A percentile compares a stretch with the other conserved stretches of the same genome.
Evolutionary conservation across 2,888 invertebrate genomes (phyloP).

Genomic region (Bhutanitis thaidina): DNA sequence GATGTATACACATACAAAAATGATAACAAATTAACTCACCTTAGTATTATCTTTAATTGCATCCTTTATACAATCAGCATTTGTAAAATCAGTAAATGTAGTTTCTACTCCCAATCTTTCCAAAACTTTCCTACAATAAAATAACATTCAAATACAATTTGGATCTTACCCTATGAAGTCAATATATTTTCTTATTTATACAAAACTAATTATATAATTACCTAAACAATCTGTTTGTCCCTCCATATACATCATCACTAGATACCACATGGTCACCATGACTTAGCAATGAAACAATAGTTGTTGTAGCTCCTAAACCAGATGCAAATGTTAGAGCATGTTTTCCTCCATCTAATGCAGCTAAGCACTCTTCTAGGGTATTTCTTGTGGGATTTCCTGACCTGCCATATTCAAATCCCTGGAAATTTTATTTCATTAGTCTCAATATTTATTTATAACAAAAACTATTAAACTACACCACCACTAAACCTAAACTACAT

Average conservation of each 20-base stretch:
- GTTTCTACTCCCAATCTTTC: slow-evolving; percentile 85
- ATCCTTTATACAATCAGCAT: slow-evolving; percentile 81
- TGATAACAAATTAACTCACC: slow-evolving; percentile 68
- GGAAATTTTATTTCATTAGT: slow-evolving; percentile 25
- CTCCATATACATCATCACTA: slow-evolving; percentile 97
- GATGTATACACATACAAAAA: background rate
- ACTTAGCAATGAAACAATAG: slow-evolving; percentile 86
- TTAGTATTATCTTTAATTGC: slow-evolving; percentile 91
- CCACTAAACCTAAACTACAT: no score
- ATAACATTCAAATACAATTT: background rate
- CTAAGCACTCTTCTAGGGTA: slow-evolving; percentile 92
- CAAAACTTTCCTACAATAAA: slow-evolving; percentile 78
- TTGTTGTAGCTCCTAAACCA: slow-evolving; percentile 92
- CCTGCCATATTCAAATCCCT: slow-evolving; percentile 95
- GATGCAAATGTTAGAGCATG: slow-evolving; percentile 92
- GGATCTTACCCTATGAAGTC: no score
- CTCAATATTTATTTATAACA: no score
- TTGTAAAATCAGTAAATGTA: slow-evolving; percentile 88
- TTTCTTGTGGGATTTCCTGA: slow-evolving; percentile 97
- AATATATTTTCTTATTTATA: background rate
- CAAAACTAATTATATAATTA: slow-evolving; percentile 38
- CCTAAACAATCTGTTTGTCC: slow-evolving; percentile 87
- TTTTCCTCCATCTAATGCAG: slow-evolving; percentile 93
- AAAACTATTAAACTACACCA: no score
- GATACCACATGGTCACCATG: slow-evolving; percentile 94